Evolutionary conservation across 2,797 vertebrate species (phyloP), one percentile per base, ranked within the genome.

Genomic region (Prionace glauca): DNA sequence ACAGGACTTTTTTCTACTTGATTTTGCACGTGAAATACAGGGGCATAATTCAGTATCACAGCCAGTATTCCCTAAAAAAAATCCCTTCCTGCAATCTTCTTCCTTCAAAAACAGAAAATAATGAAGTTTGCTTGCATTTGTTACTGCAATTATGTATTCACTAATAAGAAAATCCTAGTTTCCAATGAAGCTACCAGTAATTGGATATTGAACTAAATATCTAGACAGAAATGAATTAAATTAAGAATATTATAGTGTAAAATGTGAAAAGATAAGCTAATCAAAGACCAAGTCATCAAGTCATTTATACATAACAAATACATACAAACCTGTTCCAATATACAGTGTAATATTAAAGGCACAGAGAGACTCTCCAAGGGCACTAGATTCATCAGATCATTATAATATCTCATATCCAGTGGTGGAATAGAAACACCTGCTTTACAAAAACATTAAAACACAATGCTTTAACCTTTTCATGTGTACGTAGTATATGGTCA

Each of bases 301-400:
- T 74, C 18, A 32, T 74, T 56, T 67, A 91, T 41, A 29, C 93
- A 72, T 69, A 18, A 71, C 24, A 26, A 45, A 71, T 16, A 94
- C 29, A 94, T 95, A 96, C 96, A 41, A 93, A 98, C 99, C 98
- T 99, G 99, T 95, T 99, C 98, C 95, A 99, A 96, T 97, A 99
- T 97, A 96, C 98, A 98, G 96, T 98, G 97, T 95, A 99, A 95
- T 56, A 99, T 97, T 65, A 99, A 97, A 1, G 98, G 96, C 84
- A 99, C 97, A 79, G 99, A 99, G 96, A 98, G 96, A 72, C 96
- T 97, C 96, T 98, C 98, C 32, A 98, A 97, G 0, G 98, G 98
- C 96, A 99, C 96, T 20, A 97, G 96, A 96, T 97, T 97, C 95
- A 99, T 96, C n/a, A 99, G 96, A 95, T 97, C 97, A 96, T 96